Conservation (phyloP, 2,888 invertebrate species). For the Aspidiotus rigidus region DNA sequence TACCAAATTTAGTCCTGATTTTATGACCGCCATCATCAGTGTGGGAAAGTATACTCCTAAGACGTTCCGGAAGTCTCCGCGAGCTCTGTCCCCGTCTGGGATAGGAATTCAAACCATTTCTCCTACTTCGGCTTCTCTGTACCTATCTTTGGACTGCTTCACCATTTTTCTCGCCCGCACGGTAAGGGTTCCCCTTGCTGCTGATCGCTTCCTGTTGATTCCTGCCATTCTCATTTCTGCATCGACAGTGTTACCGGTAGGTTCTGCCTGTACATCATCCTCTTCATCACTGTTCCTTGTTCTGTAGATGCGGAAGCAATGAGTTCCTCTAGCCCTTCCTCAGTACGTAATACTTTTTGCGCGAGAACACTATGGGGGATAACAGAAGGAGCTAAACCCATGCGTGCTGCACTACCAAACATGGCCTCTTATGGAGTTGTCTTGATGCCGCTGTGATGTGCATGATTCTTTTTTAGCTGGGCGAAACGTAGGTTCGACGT, state of each 20-base stretch:
- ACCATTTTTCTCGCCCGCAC: neutral
- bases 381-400: no score
- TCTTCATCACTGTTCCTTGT: no score
- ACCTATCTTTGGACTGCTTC: conserved; percentile 2
- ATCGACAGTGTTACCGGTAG: neutral
- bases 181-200: conserved; percentile 1
- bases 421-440: no score
- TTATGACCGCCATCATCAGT: neutral
- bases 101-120: neutral
- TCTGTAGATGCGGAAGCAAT: no score
- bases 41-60: neutral
- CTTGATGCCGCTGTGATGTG: no score
- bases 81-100: neutral
- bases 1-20: neutral
- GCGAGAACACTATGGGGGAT: no score
- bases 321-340: no score
- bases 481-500: conserved; percentile 42
- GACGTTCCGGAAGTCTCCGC: neutral
- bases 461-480: conserved; percentile 42
- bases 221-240: conserved; percentile 8
- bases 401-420: no score
- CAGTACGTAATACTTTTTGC: conserved; percentile 37
- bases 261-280: neutral
- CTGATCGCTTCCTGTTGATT: conserved; percentile 10
- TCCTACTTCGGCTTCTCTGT: conserved; percentile 1